Evolutionary conservation across 2,888 invertebrate genomes (phyloP).

Genomic region (Suillia variegata): DNA sequence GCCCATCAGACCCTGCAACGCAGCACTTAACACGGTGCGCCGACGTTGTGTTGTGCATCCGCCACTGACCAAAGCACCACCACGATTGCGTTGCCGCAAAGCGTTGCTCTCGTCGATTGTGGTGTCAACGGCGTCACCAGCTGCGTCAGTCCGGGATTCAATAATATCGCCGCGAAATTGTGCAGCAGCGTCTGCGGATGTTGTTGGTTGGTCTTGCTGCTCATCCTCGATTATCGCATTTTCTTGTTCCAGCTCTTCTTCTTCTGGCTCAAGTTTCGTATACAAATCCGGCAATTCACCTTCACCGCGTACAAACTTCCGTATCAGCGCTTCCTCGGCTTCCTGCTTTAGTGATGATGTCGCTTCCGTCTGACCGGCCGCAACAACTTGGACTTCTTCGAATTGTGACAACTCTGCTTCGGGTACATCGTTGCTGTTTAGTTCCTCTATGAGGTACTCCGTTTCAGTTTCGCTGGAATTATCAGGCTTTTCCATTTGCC

Average conservation of each 20-base stretch:
- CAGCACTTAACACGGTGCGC: constrained; percentile 35
- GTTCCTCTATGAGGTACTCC: constrained; percentile 49
- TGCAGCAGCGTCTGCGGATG: constrained; percentile 11
- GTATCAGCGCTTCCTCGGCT: constrained; percentile 64
- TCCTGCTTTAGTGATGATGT: background rate
- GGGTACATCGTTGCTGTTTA: constrained; percentile 53
- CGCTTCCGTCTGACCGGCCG: constrained; percentile 41
- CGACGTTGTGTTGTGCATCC: constrained; percentile 26
- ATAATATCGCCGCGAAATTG: constrained; percentile 6
- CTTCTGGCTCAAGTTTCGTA: constrained; percentile 62
- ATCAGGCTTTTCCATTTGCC: no score
- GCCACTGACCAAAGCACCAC: constrained; percentile 20
- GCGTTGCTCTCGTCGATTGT: constrained; percentile 14
- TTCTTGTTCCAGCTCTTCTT: constrained; percentile 61
- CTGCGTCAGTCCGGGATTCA: background rate
- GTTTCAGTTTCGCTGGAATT: constrained; percentile 1
- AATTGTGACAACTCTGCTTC: constrained; percentile 56
- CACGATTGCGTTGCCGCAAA: constrained; percentile 9
- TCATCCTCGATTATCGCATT: constrained; percentile 57
- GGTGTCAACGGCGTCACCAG: constrained; percentile 7
- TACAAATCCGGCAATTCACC: constrained; percentile 72
- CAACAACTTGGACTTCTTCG: constrained; percentile 50
- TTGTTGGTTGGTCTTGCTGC: constrained; percentile 38
- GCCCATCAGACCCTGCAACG: constrained; percentile 77
- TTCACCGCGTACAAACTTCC: constrained; percentile 74